These are phyloP conservation scores for Karalla daura DNA, from an alignment of 2,797 vertebrate genomes.

Conservation along the genomic window DNA sequence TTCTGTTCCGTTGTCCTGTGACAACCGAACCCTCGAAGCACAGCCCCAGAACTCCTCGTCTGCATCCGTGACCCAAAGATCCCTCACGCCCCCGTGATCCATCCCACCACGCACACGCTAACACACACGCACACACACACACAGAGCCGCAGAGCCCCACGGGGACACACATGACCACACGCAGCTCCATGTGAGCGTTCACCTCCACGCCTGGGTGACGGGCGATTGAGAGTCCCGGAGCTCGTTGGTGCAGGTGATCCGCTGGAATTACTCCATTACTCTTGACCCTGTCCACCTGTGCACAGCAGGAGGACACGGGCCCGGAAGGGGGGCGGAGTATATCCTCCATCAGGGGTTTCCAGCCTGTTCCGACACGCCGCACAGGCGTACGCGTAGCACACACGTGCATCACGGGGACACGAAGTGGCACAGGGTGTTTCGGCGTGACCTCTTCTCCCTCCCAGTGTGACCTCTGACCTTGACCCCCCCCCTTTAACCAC, in stretches of 20 bases:
- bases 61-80: slow-evolving; percentile 37
- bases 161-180: slow-evolving; percentile 14
- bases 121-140: slow-evolving; percentile 2
- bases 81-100: slow-evolving; percentile 12
- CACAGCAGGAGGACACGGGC: slow-evolving; percentile 15
- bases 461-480: slow-evolving; percentile 29
- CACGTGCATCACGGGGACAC: too few relatives aligned
- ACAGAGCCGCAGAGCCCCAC: slow-evolving; percentile 2
- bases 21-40: slow-evolving; percentile 13
- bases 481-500: slow-evolving; percentile 2
- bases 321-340: neutral
- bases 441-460: too few relatives aligned
- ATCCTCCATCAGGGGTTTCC: too few relatives aligned
- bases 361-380: too few relatives aligned
- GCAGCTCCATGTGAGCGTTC: slow-evolving; percentile 24
- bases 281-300: slow-evolving; percentile 33
- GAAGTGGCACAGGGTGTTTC: too few relatives aligned
- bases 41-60: slow-evolving; percentile 17
- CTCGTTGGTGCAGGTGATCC: slow-evolving; percentile 42
- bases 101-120: slow-evolving; percentile 2
- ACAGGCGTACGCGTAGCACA: too few relatives aligned
- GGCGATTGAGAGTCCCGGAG: slow-evolving; percentile 42
- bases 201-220: slow-evolving; percentile 31
- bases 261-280: slow-evolving; percentile 33
- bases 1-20: slow-evolving; percentile 31